A percentile compares a stretch with the other conserved stretches of the same genome.
Conservation (phyloP, 2,888 invertebrate species). For the Ormyrus pomaceus region DNA sequence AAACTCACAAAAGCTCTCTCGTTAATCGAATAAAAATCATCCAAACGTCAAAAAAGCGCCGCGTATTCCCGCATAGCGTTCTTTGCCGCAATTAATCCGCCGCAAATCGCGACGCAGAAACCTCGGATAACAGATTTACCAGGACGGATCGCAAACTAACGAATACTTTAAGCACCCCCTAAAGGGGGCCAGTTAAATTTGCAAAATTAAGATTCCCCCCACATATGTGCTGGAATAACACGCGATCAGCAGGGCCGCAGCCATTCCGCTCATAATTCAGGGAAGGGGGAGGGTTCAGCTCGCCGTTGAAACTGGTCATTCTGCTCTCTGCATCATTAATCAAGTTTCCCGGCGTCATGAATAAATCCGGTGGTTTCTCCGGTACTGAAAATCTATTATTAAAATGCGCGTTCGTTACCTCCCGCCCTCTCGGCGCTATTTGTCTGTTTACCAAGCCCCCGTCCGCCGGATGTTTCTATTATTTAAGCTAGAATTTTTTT, state of each 20-base stretch:
- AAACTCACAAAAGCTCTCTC: no score
- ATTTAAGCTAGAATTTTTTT: no score
- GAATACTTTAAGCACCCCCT: neutral
- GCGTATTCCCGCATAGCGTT: no score
- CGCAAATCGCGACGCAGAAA: no score
- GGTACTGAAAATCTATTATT: neutral
- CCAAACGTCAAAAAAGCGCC: no score
- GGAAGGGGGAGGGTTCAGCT: neutral
- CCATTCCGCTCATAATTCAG: slow-evolving; percentile 29
- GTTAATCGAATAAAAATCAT: no score
- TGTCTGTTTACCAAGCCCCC: no score
- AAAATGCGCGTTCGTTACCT: neutral
- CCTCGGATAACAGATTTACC: neutral
- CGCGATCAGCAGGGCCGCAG: slow-evolving; percentile 16
- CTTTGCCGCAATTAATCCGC: no score
- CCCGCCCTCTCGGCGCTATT: no score
- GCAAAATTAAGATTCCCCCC: slow-evolving; percentile 32
- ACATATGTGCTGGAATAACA: neutral
- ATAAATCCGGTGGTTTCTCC: slow-evolving; percentile 7
- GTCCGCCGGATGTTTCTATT: no score
- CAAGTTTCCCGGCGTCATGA: slow-evolving; percentile 21
- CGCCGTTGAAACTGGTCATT: neutral
- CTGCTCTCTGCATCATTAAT: slow-evolving; percentile 28
- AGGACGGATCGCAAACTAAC: neutral
- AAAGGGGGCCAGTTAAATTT: slow-evolving; percentile 15